phyloP scores from a whole-genome alignment of 2,113 vertebrate genomes.

The Notechis scutatus region DNA sequence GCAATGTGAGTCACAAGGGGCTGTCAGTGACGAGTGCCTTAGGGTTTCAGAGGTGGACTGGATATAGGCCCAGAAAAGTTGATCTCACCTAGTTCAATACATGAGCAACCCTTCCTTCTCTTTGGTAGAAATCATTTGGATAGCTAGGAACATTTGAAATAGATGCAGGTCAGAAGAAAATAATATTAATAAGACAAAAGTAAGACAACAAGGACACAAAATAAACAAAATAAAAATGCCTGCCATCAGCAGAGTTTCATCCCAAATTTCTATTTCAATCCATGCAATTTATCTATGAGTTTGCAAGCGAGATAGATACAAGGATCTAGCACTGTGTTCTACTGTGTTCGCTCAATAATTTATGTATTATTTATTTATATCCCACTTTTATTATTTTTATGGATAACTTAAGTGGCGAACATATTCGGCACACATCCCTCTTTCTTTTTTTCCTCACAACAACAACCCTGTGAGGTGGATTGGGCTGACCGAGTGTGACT shows the following conservation, averaged over 20 bases:
- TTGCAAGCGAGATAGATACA: not conserved
- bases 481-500: not conserved
- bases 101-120: not conserved
- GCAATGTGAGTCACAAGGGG: not conserved
- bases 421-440: not conserved
- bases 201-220: not conserved
- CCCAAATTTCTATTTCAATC: not conserved
- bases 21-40: not conserved
- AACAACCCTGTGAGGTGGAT: not conserved
- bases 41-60: not conserved
- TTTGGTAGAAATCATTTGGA: not conserved
- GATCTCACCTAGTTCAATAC: not conserved
- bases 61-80: not conserved
- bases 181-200: not conserved
- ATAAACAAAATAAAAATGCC: not conserved
- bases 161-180: not conserved
- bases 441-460: not conserved
- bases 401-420: not conserved
- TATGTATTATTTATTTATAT: not conserved
- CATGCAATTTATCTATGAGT: not conserved
- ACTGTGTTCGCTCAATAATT: not conserved
- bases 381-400: not conserved
- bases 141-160: not conserved
- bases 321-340: not conserved
- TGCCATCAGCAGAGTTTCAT: not conserved